phyloP scores from a whole-genome alignment of 2,888 invertebrate genomes.

The Fragum fragum region DNA sequence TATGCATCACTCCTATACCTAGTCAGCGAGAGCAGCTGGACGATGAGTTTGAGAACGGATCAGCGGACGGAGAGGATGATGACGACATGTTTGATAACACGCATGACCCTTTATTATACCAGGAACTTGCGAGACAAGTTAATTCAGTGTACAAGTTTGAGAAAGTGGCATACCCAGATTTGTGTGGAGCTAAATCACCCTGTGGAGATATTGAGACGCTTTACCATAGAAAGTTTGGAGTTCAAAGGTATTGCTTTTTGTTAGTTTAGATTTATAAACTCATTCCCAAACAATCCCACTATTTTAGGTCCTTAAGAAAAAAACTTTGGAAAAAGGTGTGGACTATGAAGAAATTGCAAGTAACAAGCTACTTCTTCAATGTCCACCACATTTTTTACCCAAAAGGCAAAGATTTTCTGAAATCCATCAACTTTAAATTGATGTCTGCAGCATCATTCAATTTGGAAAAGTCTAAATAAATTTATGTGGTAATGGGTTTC shows the following conservation, averaged over 20 bases:
- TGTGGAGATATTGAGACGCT: conserved; percentile 89
- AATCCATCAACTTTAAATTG: too few species aligned
- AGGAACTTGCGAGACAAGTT: conserved; percentile 82
- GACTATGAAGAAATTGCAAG: too few species aligned
- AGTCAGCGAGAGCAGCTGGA: conserved; percentile 63
- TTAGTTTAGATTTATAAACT: too few species aligned
- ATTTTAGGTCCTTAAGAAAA: too few species aligned
- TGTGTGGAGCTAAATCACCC: conserved; percentile 89
- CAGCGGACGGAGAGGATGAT: conserved; percentile 65
- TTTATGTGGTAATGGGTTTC: too few species aligned
- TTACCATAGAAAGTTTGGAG: conserved; percentile 88
- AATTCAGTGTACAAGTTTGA: conserved; percentile 91
- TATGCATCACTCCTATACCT: conserved; percentile 75
- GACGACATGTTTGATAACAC: conserved; percentile 58
- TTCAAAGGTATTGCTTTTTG: conserved; percentile 87
- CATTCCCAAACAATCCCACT: too few species aligned
- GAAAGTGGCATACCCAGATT: conserved; percentile 93
- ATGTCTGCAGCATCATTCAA: too few species aligned
- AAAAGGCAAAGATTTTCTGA: too few species aligned
- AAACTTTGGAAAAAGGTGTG: too few species aligned
- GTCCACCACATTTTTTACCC: too few species aligned
- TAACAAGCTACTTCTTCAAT: too few species aligned
- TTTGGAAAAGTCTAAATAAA: too few species aligned
- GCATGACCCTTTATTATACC: conserved; percentile 82
- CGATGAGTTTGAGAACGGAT: conserved; percentile 61